Percentiles rank a stretch among this genome's conserved stretches.
These are phyloP conservation scores for Muschampia plurimacula DNA, from an alignment of 2,888 invertebrate genomes.

Conservation along the genomic window DNA sequence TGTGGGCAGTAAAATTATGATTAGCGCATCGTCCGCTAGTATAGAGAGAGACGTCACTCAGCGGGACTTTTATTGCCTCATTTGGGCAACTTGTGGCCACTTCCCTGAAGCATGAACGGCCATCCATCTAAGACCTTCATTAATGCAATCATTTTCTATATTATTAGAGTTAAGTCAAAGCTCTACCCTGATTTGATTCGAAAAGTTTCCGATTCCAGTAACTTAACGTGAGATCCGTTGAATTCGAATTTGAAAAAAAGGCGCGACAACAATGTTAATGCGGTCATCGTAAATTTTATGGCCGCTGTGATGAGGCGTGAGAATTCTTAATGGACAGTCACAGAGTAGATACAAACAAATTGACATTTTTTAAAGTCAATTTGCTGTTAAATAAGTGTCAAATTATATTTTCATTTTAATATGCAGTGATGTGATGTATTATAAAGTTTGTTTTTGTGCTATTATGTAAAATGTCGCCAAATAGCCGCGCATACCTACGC, in stretches of 20 bases:
- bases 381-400: constrained; percentile 28
- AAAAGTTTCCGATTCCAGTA: constrained; percentile 9
- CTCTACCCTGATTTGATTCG: constrained; percentile 24
- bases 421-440: constrained; percentile 15
- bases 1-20: constrained; percentile 77
- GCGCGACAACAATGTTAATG: constrained; percentile 59
- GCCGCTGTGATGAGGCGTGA: constrained; percentile 68
- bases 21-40: constrained; percentile 64
- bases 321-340: constrained; percentile 66
- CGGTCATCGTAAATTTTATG: constrained; percentile 71
- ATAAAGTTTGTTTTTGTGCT: not conserved
- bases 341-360: constrained; percentile 45
- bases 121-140: constrained; percentile 55
- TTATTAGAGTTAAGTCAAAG: constrained; percentile 8
- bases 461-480: constrained; percentile 31
- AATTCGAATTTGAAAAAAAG: constrained; percentile 66
- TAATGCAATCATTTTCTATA: constrained; percentile 9
- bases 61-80: constrained; percentile 77
- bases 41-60: constrained; percentile 77
- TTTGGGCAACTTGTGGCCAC: constrained; percentile 74
- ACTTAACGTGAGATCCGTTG: constrained; percentile 51
- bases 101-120: constrained; percentile 74
- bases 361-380: constrained; percentile 33
- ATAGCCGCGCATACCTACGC: constrained; percentile 22
- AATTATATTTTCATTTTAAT: constrained; percentile 25